Percentiles rank a stretch among this genome's conserved stretches.
Conservation (phyloP, 1,140 invertebrate species). For the Macrobrachium rosenbergii region DNA sequence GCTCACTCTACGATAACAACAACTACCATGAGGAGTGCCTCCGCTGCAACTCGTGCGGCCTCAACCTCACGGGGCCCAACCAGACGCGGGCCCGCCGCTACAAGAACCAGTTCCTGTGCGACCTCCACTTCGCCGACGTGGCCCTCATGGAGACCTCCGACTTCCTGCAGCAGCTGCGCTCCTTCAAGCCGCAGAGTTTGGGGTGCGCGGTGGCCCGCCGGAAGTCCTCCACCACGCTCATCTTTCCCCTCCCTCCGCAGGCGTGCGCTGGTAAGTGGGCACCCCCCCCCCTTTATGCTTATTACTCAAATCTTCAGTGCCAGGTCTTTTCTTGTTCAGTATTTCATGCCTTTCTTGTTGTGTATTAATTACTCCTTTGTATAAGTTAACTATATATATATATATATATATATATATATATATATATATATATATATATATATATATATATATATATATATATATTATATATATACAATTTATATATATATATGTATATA, state of each 20-base stretch:
- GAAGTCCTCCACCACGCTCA: conserved; percentile 93
- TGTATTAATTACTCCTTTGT: too few species aligned
- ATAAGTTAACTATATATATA: too few species aligned
- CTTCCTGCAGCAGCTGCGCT: conserved; percentile 95
- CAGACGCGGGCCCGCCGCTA: conserved; percentile 83
- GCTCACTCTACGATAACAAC: conserved; percentile 92
- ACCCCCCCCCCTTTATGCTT: too few species aligned
- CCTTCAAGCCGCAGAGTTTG: conserved; percentile 94
- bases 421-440: too few species aligned
- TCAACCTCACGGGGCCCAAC: conserved; percentile 91
- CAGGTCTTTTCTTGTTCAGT: not conserved
- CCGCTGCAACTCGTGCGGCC: conserved; percentile 92
- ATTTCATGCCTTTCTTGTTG: not conserved
- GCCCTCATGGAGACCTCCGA: conserved; percentile 95
- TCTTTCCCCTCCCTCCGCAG: conserved; percentile 93
- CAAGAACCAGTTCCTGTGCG: conserved; percentile 90
- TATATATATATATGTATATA: too few species aligned
- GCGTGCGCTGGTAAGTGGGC: conserved; percentile 86
- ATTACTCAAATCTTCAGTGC: too few species aligned
- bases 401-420: too few species aligned
- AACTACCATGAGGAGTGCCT: conserved; percentile 97
- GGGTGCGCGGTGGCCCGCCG: conserved; percentile 92
- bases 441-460: too few species aligned
- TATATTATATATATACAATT: too few species aligned
- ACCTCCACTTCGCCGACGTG: conserved; percentile 92